Evolutionary conservation across 1,140 invertebrate genomes (phyloP), one percentile per base, ranked within the genome.

Genomic region (Bombus huntii): DNA sequence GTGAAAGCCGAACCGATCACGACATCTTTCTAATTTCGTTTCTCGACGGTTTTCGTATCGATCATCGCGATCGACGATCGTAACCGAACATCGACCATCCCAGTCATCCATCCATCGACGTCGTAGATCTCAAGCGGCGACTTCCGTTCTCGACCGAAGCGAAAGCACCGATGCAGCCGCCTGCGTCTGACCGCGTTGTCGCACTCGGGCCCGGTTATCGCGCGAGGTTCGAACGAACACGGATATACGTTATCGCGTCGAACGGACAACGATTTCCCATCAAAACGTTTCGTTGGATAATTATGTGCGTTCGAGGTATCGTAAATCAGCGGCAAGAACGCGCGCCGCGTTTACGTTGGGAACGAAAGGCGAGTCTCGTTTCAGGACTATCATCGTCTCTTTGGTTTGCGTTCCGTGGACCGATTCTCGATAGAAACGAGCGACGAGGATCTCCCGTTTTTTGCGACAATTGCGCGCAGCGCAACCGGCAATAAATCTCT

Each of bases 191-290:
- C 1, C 47, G 70, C 68, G 86, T 88, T 87, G 86, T 42, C 57
- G 9, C 37, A 57, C 68, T 79, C 72, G 78, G 84, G n/a, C 18
- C 6, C 62, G 79, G n/a, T 79, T 62, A 62, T 62, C 59, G 59
- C 59, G 28, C 59, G 59, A n/a, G 25, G 59, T 62, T n/a, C 28
- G 28, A 28, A 62, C 3, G 59, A 62, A 62, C 59, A n/a, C 5
- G 59, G 59, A 62, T 62, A n/a, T 1, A 4, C 82, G 87, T 86
- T 87, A 87, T 88, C 71, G 62, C 82, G 28, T 39, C 18, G 53
- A 53, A 83, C 79, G 76, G 74, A 83, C 87, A 80, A 66, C 80
- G 85, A 79, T 87, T 87, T 87, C 75, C 85, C 85, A 77, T 82
- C 73, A 28, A 88, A 87, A 82, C 66, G 37, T 62, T 62, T n/a